Percentiles rank a stretch among this genome's conserved stretches.
Conservation (phyloP, 2,797 vertebrate species). For the Cuniculus paca region DNA sequence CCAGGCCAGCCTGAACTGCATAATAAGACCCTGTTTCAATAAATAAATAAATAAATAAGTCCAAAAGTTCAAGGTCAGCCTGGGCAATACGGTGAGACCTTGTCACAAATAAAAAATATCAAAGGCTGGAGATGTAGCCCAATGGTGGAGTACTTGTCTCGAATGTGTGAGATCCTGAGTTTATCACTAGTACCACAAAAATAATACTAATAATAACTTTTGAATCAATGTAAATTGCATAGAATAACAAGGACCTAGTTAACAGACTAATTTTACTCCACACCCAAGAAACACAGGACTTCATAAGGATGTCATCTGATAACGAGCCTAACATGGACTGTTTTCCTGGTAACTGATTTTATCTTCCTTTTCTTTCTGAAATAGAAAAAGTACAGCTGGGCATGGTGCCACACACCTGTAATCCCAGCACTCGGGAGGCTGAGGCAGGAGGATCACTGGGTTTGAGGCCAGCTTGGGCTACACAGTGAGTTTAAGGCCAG, state of each 20-base stretch:
- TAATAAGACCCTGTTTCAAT: too few relatives aligned
- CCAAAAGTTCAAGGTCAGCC: background rate
- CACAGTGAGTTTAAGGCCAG: background rate
- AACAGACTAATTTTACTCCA: slow-evolving; percentile 22
- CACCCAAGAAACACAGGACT: background rate
- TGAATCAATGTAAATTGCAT: background rate
- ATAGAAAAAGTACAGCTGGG: background rate
- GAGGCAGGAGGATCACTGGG: background rate
- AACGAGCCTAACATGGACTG: background rate
- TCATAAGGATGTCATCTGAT: background rate
- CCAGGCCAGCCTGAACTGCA: too few relatives aligned
- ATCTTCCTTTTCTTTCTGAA: background rate
- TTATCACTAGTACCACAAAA: background rate
- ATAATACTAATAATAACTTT: background rate
- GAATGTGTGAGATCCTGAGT: background rate
- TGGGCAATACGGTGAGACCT: background rate
- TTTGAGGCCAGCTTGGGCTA: background rate
- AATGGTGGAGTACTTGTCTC: background rate
- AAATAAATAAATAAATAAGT: too few relatives aligned
- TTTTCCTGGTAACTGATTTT: background rate
- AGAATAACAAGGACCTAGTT: background rate
- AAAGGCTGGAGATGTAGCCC: background rate
- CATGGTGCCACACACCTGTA: background rate
- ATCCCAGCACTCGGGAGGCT: background rate
- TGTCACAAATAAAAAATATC: background rate